Evolutionary conservation across 2,888 invertebrate species (phyloP), one percentile per base, ranked within the genome.

Genomic region (Cosmia pyralina): DNA sequence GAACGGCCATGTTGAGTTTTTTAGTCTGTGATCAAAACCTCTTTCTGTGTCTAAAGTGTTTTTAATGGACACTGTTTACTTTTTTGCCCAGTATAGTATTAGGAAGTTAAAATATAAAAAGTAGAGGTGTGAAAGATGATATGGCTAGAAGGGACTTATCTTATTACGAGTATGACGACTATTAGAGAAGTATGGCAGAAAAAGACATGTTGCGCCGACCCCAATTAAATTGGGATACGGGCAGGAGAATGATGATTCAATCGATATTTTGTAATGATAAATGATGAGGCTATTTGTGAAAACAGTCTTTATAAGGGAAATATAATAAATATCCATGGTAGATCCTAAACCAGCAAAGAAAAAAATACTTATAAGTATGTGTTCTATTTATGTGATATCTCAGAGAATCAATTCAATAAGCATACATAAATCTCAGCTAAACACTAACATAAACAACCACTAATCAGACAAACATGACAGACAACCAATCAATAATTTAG

Each of bases 11-110:
- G 72, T 68, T 11, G 44, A 64, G 22, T 57, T 69, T 77, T 80
- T 78, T 69, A 72, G 22, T 44, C 79, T 77, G 46, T 72, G 38
- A 73, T 82, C 82, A 72, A 72, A 77, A 53, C 48, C 8, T 17
- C 57, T 52, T 38, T 69, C 28, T 34, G n/a, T 48, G n/a, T 11
- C 15, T 38, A 57, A 79, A 82, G 53, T 57, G 46, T 34, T 63
- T 70, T 55, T 59, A 63, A 67, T 59, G n/a, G 38, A 22, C 34
- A 2, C 11, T 59, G 34, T 82, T 72, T 67, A 55, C 7, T 53
- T 59, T 59, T 11, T 3, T n/a, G 13, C 38, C 0, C 1, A 28
- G 4, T 52, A 19, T 19, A 50, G 50, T 38, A 28, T 1, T 28
- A 28, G 28, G 28, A 28, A 28, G 28, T 4, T 5, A 38, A 38